phyloP scores from a whole-genome alignment of 2,113 vertebrate species.

The Clarias magur region DNA sequence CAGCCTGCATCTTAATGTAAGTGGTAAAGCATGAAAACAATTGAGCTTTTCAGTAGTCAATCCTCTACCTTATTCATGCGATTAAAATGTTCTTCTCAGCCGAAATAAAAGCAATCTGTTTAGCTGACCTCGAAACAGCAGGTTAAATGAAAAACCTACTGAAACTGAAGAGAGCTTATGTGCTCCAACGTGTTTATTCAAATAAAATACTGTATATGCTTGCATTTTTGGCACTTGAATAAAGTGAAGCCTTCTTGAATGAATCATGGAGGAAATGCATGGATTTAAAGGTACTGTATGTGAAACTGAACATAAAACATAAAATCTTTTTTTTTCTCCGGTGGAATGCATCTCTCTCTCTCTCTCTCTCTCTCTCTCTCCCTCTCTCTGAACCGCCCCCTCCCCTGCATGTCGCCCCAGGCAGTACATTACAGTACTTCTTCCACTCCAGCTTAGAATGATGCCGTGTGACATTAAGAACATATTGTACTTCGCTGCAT shows the following conservation, averaged over 20 bases:
- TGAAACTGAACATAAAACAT: not conserved
- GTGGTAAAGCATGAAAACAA: constrained; percentile 82
- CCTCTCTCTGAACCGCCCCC: not conserved
- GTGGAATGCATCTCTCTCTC: not conserved
- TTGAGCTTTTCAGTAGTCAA: constrained; percentile 62
- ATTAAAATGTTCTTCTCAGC: constrained; percentile 73
- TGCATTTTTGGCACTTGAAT: not conserved
- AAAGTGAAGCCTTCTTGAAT: not conserved
- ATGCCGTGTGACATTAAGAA: constrained; percentile 44
- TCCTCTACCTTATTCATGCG: constrained; percentile 55
- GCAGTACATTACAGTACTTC: constrained; percentile 44
- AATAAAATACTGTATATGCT: not conserved
- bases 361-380: constrained; percentile 7
- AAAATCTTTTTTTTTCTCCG: constrained; percentile 16
- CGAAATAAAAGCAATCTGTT: constrained; percentile 60
- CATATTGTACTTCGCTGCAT: constrained; percentile 29
- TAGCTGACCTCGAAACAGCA: constrained; percentile 38
- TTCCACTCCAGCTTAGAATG: constrained; percentile 33
- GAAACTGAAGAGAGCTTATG: constrained; percentile 38
- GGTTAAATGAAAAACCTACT: constrained; percentile 40
- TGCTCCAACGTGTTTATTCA: constrained; percentile 26
- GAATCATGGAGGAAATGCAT: not conserved
- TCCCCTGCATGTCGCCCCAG: constrained; percentile 10
- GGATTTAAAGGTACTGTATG: not conserved
- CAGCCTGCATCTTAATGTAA: constrained; percentile 8